Base-by-base conservation (phyloP, 2,888 invertebrate genomes). In the Ichneumon xanthorius region DNA sequence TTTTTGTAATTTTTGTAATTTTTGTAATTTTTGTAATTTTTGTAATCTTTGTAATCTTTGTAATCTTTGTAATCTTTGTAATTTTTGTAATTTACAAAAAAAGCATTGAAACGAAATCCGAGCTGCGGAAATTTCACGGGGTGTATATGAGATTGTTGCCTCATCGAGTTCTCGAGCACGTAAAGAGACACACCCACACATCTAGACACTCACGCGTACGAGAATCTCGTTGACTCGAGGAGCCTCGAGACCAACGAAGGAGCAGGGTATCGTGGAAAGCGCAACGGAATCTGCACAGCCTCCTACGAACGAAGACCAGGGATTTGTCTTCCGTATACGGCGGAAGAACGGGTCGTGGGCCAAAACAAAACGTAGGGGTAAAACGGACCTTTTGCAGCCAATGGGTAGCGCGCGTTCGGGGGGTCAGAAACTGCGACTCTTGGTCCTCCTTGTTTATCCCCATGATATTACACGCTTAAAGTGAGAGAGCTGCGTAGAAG, bases 91-190 rank as follows among this genome's bases (percentile, higher is more conserved):
- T 26, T 26, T 40, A 33, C 0, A 33, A 33, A 33, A 33, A 33
- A 40, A 40, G 9, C 0, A 11, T 9, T 40, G 0, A 2, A 40
- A 7, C 40, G 40, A 40, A 75, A 81, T 81, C 68, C 58, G 68
- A 75, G 58, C 67, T 33, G 58, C n/a, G 61, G 30, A 30, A 61
- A 30, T 61, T 50, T 45, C 9, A 33, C 48, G 33, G 40, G 40
- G 1, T 40, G 58, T 58, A n/a, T 80, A 16, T 37, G 55, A 67
- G 55, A 45, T 55, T 55, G 68, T 58, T 55, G 67, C 67, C 33
- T 45, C 48, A 9, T 33, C 58, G 71, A 68, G 63, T 48, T 73
- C 45, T 67, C 67, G 40, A 67, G 26, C 30, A 30, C 30, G 30
- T 63, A 11, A 22, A 63, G 63, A 63, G 16, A 33, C 65, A 65